phyloP scores from a whole-genome alignment of 2,888 invertebrate species.

The Rhagonycha lutea region DNA sequence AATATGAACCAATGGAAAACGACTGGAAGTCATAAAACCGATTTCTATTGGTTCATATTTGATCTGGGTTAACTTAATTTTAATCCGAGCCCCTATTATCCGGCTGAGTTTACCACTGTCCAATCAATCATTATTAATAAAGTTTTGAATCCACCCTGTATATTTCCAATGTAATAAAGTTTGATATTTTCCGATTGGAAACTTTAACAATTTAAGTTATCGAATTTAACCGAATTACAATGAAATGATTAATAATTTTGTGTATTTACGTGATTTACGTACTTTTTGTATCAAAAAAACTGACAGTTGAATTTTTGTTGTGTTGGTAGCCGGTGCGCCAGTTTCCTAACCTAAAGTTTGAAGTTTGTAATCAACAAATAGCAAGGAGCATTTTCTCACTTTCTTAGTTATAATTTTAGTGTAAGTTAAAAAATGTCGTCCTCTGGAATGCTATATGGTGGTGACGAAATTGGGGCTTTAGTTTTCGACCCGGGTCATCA shows the following conservation, averaged over 20 bases:
- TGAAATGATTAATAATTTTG: neutral
- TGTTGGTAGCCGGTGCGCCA: neutral
- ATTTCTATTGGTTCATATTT: no score
- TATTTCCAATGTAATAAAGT: neutral
- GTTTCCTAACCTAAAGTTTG: neutral
- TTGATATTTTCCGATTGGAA: neutral
- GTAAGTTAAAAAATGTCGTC: constrained; percentile 13
- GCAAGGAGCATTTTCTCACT: neutral
- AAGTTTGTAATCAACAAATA: neutral
- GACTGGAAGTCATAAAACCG: no score
- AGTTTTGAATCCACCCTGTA: neutral
- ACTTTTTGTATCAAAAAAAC: neutral
- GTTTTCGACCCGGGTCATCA: constrained; percentile 97
- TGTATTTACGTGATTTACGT: neutral
- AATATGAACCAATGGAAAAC: no score
- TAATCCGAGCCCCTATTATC: no score
- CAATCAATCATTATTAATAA: no score
- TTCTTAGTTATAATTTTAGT: neutral
- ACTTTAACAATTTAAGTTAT: neutral
- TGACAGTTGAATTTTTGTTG: neutral
- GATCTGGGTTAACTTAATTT: no score
- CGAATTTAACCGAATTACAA: neutral
- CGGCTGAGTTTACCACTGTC: no score
- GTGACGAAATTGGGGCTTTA: constrained; percentile 97
- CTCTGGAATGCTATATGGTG: constrained; percentile 82